A percentile compares a stretch with the other conserved stretches of the same genome.
Conservation (phyloP, 64 coral and sea anemone species). For the Catalaphyllia jardinei region DNA sequence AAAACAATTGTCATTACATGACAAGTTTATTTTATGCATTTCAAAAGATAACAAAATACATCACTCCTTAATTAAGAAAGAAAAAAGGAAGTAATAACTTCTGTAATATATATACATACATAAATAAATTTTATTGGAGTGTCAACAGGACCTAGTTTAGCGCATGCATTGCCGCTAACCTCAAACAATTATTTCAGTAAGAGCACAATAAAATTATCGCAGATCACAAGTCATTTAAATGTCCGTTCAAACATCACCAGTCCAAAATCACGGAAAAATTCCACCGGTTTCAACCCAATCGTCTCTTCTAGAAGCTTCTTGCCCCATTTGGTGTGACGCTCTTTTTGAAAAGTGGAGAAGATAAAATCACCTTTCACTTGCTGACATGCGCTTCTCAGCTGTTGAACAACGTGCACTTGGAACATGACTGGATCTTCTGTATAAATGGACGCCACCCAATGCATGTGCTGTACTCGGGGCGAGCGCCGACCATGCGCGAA, state of each 20-base stretch:
- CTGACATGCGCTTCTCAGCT: constrained; percentile 64
- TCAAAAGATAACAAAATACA: too few relatives aligned
- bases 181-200: too few relatives aligned
- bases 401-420: constrained; percentile 75
- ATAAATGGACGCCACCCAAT: constrained; percentile 91
- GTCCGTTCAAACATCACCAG: constrained; percentile 85
- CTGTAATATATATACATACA: too few relatives aligned
- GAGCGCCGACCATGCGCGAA: constrained; percentile 86
- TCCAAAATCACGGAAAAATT: constrained; percentile 85
- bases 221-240: constrained; percentile 30
- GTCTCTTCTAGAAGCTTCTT: constrained; percentile 72
- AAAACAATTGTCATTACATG: too few relatives aligned
- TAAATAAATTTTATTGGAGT: too few relatives aligned
- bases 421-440: constrained; percentile 83
- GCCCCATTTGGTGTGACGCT: constrained; percentile 49
- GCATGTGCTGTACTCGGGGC: constrained; percentile 60
- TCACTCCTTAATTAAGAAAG: too few relatives aligned
- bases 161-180: too few relatives aligned
- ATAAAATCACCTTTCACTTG: constrained; percentile 58
- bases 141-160: too few relatives aligned
- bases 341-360: constrained; percentile 84
- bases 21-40: too few relatives aligned
- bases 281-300: constrained; percentile 57
- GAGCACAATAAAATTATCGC: neutral
- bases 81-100: too few relatives aligned